Evolutionary conservation across 2,888 invertebrate species (phyloP).

Genomic region (Papilio protenor): DNA sequence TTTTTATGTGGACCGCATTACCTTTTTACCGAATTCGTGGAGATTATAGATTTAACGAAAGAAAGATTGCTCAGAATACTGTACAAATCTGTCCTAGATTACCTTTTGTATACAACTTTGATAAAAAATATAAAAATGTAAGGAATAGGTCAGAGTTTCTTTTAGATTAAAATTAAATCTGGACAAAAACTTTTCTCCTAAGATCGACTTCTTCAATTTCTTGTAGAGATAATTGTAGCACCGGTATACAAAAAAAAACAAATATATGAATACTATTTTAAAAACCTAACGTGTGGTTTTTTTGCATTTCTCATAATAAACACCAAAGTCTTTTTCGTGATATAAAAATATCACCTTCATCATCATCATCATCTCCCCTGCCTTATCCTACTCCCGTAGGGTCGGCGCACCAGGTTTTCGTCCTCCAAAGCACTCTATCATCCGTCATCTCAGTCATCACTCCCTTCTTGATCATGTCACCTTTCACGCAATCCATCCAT

Average conservation of each 20-base stretch:
- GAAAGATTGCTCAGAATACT: not conserved
- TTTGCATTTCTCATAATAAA: not conserved
- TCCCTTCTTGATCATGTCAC: too few species aligned
- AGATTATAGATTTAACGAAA: conserved; percentile 26
- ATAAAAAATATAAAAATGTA: not conserved
- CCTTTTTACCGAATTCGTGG: conserved; percentile 21
- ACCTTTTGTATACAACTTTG: not conserved
- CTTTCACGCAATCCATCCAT: too few species aligned
- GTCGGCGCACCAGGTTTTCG: too few species aligned
- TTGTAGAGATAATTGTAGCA: not conserved
- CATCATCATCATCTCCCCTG: too few species aligned
- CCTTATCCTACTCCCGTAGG: too few species aligned
- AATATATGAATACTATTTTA: too few species aligned
- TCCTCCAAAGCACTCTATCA: too few species aligned
- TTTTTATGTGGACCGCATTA: conserved; percentile 33
- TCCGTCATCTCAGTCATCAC: too few species aligned
- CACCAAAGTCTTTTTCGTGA: not conserved
- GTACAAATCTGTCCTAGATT: not conserved
- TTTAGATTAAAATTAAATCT: not conserved
- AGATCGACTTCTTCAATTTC: not conserved
- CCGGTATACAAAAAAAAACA: too few species aligned
- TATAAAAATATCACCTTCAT: not conserved
- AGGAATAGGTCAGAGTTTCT: not conserved
- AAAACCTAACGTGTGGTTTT: too few species aligned
- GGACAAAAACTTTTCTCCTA: not conserved